These are phyloP conservation scores for Arctocebus calabarensis DNA, from an alignment of 2,797 vertebrate species.

Conservation along the genomic window DNA sequence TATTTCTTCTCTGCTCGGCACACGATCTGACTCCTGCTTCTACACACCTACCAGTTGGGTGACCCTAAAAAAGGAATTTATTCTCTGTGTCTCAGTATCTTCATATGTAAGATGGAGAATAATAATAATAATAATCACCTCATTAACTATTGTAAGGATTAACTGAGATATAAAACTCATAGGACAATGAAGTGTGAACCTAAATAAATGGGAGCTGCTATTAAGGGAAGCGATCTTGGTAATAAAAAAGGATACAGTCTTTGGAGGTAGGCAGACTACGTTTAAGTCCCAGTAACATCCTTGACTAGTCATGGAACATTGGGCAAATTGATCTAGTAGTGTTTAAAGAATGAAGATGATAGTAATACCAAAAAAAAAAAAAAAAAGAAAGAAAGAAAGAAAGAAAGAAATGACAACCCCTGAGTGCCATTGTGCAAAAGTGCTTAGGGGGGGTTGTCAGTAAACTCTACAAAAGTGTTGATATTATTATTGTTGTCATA, in stretches of 20 bases:
- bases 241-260: background rate
- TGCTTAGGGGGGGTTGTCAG: background rate
- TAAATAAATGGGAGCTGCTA: background rate
- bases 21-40: background rate
- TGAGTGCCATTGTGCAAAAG: background rate
- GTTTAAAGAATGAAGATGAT: background rate
- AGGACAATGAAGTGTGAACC: background rate
- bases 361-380: background rate
- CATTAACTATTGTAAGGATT: background rate
- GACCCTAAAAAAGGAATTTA: background rate
- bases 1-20: background rate
- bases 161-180: background rate
- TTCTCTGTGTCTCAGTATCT: background rate
- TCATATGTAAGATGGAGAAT: background rate
- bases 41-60: background rate
- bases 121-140: background rate
- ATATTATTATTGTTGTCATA: background rate
- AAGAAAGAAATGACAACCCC: background rate
- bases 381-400: no score
- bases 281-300: conserved; percentile 7
- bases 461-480: background rate
- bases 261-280: background rate
- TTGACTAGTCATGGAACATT: background rate
- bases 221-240: background rate
- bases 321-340: background rate